Evolutionary conservation across 1,140 invertebrate species (phyloP), one percentile per base, ranked within the genome.

Genomic region (Achatina immaculata): DNA sequence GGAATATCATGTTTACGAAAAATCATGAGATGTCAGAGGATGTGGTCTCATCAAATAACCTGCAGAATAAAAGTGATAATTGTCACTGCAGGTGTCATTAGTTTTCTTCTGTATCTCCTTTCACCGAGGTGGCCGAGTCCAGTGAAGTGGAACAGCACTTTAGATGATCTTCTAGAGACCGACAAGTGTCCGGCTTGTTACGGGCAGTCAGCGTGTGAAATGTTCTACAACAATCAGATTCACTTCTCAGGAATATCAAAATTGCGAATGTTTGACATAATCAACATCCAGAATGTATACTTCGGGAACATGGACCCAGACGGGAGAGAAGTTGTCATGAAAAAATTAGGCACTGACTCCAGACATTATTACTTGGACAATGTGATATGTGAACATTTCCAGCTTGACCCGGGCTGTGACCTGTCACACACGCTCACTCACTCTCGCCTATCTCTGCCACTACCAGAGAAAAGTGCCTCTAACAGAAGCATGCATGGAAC

Each of bases 111-210:
- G 1, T 83, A 81, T 58, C 28, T 77, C 11, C 65, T 58, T 31
- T 24, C 66, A 1, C 43, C 69, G 24, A 34, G 43, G 40, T 62
- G 68, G 68, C 21, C 62, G 11, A 65, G 73, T 43, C 31, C 11
- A 40, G 48, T 65, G 24, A n/a, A 69, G 51, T 87, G 88, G 65
- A 78, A 84, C 24, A 77, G 86, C n/a, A 81, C 62, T 65, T 77
- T 85, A 38, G 86, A 87, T 28, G 42, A 65, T n/a, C 88, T 92
- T 62, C 88, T 90, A 4, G 92, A 94, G 73, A 81, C 90, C 19
- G 83, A 92, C 9, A 94, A 93, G 87, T 95, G 94, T 90, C 94
- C 94, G 40, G 93, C 92, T 73, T 95, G 94, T 87, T 95, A 92
- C 89, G 94, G 94, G 1, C 86, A 86, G n/a, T 92, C 92, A 73